A percentile compares a stretch with the other conserved stretches of the same genome.
Evolutionary conservation across 2,797 vertebrate genomes (phyloP).

Genomic region (Rhadinocentrus ornatus): DNA sequence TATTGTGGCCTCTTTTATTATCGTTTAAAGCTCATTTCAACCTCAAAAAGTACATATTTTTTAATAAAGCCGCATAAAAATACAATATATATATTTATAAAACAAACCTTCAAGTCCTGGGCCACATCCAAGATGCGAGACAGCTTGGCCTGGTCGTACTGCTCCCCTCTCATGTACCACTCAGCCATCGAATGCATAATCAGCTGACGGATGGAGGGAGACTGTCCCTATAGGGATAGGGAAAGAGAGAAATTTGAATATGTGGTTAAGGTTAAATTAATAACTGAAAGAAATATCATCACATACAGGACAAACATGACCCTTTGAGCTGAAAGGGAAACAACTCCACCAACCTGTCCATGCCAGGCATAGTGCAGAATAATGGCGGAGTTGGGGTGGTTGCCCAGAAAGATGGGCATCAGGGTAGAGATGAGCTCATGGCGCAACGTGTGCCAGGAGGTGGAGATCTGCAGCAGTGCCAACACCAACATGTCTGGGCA

Average conservation of each 20-base stretch:
- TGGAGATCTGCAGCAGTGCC: slow-evolving; percentile 97
- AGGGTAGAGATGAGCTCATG: slow-evolving; percentile 99
- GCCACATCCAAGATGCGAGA: slow-evolving; percentile 99
- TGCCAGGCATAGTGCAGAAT: slow-evolving; percentile 99
- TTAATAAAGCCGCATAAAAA: not conserved
- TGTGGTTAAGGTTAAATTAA: not conserved
- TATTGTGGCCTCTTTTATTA: not conserved
- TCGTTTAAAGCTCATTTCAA: not conserved
- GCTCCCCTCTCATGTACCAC: slow-evolving; percentile 99
- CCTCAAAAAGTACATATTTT: not conserved
- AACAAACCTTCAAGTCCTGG: slow-evolving; percentile 96
- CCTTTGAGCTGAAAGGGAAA: not conserved
- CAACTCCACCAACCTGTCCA: slow-evolving; percentile 88
- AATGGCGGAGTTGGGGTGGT: slow-evolving; percentile 99
- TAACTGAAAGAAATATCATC: not conserved
- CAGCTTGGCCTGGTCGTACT: slow-evolving; percentile 98
- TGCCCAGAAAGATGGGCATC: slow-evolving; percentile 99
- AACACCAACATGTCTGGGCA: slow-evolving; percentile 99
- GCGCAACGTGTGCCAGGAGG: slow-evolving; percentile 97
- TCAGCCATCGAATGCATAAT: slow-evolving; percentile 99
- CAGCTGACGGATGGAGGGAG: slow-evolving; percentile 98
- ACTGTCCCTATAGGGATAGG: slow-evolving; percentile 85
- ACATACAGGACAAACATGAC: not conserved
- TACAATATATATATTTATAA: not conserved
- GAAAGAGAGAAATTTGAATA: not conserved